These are phyloP conservation scores for Drosophila austrosaltans DNA, from an alignment of 2,888 invertebrate species.

Conservation along the genomic window DNA sequence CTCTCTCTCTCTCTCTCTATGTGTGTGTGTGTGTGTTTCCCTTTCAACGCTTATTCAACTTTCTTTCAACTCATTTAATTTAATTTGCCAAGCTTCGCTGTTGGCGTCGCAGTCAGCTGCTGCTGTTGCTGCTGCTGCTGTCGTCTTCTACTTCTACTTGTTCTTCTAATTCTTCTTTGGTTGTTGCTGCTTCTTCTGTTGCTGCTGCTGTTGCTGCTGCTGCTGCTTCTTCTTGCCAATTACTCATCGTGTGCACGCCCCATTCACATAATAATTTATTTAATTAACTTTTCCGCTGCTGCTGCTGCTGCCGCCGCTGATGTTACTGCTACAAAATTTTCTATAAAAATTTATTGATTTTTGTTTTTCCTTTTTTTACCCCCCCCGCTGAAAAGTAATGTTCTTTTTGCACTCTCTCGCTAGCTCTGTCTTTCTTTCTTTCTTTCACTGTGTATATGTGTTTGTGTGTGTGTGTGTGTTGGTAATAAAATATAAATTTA, in stretches of 20 bases:
- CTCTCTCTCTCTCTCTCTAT: conserved; percentile 28
- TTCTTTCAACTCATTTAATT: conserved; percentile 80
- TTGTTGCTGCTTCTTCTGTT: conserved; percentile 12
- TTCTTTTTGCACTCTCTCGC: conserved; percentile 36
- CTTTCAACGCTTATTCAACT: conserved; percentile 71
- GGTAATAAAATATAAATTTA: conserved; percentile 70
- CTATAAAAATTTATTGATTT: conserved; percentile 74
- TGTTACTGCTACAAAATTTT: conserved; percentile 61
- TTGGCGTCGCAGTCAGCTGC: conserved; percentile 27
- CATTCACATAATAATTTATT: conserved; percentile 80
- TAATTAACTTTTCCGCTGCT: conserved; percentile 74
- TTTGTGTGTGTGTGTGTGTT: conserved; percentile 50
- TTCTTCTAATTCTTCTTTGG: conserved; percentile 2
- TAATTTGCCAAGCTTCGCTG: conserved; percentile 76
- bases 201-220: conserved; percentile 12
- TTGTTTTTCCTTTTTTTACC: conserved; percentile 22
- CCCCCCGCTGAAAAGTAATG: conserved; percentile 5
- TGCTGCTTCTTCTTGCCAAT: conserved; percentile 70
- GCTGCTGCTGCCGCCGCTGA: not conserved
- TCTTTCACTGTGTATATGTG: conserved; percentile 21
- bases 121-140: conserved; percentile 20
- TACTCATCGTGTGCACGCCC: conserved; percentile 79
- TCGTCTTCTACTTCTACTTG: conserved; percentile 10
- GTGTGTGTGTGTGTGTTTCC: conserved; percentile 12
- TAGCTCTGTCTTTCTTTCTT: conserved; percentile 1